Evolutionary conservation across 2,797 vertebrate species (phyloP), one percentile per base, ranked within the genome.

Genomic region (Rhinoraja longicauda): DNA sequence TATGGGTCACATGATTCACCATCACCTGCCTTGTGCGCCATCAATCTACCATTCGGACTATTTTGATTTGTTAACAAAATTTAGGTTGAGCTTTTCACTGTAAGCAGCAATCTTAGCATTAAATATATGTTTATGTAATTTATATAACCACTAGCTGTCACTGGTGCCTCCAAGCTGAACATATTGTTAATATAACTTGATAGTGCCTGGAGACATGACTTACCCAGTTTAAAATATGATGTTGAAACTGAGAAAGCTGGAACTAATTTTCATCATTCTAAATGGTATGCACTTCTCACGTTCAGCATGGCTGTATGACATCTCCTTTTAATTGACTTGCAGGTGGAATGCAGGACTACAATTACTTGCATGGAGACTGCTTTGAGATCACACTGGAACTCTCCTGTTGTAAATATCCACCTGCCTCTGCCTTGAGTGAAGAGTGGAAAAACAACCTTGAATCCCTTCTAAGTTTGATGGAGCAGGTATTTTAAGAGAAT

Each of bases 321-420:
- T 91, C 94, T 26, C 29, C 26, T 70, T 93, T 94, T 93, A 88
- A 81, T 94, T 93, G 1, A 94, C 93, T 73, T 94, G 36, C 94
- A 99, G 99, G 99, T 94, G 99, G 99, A 64, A 99, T 99, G 99
- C 98, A 99, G 96, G 99, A 99, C 96, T 99, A 97, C 95, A 99
- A 99, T 96, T 99, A 99, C 6, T 93, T 99, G 84, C 95, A 97
- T 96, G 98, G 98, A 93, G 97, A 98, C 96, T 99, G 98, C 96
- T 96, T 99, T 95, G 99, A 99, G 96, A 97, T 99, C 95, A 99
- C 99, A 0, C 95, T 99, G 95, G 99, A 99, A 95, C 96, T 99
- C 93, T 99, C 98, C 94, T 99, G 99, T 96, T 99, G 99, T 96
- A 99, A 99, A 94, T 97, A 99, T 93, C 99, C 99, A 0, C 93